Percentiles rank a stretch among this genome's conserved stretches.
Conservation (phyloP, 2,113 vertebrate species). For the Cebus imitator region DNA sequence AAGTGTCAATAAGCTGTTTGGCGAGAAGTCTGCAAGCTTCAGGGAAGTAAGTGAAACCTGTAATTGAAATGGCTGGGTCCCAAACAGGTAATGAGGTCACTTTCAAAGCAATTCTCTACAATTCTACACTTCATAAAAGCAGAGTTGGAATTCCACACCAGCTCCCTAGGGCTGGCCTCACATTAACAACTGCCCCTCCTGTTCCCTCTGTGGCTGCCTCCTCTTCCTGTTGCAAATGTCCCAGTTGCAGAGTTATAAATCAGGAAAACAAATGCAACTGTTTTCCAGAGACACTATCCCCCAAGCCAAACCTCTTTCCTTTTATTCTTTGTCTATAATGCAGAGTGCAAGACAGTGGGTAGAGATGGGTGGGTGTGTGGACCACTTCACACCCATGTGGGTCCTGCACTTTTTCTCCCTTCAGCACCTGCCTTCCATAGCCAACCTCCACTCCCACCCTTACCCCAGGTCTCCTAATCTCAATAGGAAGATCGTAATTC, state of each 20-base stretch:
- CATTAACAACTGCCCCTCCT: not conserved
- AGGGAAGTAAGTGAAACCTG: conserved; percentile 73
- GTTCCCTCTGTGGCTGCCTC: too few species aligned
- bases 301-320: fast-evolving
- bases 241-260: not conserved
- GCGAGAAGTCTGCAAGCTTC: conserved; percentile 76
- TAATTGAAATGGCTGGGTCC: not conserved
- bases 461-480: not conserved
- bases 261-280: too few species aligned
- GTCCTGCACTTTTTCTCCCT: not conserved
- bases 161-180: not conserved
- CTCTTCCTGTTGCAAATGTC: not conserved
- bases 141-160: not conserved
- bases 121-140: too few species aligned
- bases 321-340: not conserved
- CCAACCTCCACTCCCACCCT: not conserved
- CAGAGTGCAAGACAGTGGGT: not conserved
- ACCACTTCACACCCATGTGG: too few species aligned
- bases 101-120: not conserved
- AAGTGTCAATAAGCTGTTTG: conserved; percentile 81
- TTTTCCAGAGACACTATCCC: not conserved
- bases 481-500: not conserved
- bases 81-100: not conserved
- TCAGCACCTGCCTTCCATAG: not conserved
- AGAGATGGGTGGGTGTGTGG: not conserved